A percentile compares a stretch with the other conserved stretches of the same genome.
Evolutionary conservation across 2,888 invertebrate species (phyloP).

Genomic region (Poecilobothrus nobilitatus): DNA sequence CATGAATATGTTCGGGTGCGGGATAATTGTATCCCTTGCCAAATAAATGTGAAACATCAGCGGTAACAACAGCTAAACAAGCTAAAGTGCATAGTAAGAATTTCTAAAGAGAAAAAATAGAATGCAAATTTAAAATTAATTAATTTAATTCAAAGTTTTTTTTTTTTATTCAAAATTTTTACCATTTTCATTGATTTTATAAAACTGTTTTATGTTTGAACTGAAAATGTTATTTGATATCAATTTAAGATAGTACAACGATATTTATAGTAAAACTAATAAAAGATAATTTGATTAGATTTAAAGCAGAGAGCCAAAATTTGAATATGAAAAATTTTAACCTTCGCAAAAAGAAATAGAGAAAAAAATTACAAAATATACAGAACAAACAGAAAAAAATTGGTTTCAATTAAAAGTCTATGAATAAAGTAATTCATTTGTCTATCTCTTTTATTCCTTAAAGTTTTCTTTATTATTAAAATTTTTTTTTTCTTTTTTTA

Average conservation of each 20-base stretch:
- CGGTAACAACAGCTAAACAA: neutral
- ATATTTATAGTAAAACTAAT: neutral
- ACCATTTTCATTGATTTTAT: neutral
- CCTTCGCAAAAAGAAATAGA: too few species aligned
- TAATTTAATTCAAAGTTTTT: neutral
- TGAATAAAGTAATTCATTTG: too few species aligned
- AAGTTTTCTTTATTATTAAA: too few species aligned
- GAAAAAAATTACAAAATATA: too few species aligned
- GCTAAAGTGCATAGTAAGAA: neutral
- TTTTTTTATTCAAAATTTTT: neutral
- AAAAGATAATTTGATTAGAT: too few species aligned
- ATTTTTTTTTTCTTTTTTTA: too few species aligned
- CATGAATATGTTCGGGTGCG: neutral
- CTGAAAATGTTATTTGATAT: neutral
- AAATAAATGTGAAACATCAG: neutral
- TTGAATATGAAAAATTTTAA: too few species aligned
- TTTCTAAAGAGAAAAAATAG: neutral
- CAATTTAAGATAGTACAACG: neutral
- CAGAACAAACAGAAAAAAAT: too few species aligned
- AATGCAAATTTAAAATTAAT: too few species aligned
- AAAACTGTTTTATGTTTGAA: neutral
- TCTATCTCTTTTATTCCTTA: too few species aligned
- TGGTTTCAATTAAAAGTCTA: too few species aligned
- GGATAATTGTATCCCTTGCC: neutral
- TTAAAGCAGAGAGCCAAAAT: too few species aligned